Evolutionary conservation across 1,140 invertebrate genomes (phyloP), one percentile per base, ranked within the genome.

Genomic region (Nomia melanderi): DNA sequence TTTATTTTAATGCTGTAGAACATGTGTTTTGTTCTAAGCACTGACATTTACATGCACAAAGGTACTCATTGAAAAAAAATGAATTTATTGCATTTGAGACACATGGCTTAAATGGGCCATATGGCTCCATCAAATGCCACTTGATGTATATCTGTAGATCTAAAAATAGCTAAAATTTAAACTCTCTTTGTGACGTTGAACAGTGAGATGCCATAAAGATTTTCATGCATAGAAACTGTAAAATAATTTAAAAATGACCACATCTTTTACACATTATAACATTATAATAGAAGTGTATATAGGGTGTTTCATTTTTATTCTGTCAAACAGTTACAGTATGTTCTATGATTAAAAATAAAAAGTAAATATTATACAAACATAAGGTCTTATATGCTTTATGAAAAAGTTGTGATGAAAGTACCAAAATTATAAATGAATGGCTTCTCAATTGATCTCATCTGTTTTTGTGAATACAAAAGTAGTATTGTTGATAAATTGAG

Each of bases 51-150:
- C 44, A 31, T 62, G 25, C 11, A 33, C 0, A 67, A 41, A 33
- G 44, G 25, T 25, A 23, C 23, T 47, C 9, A n/a, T 0, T n/a
- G n/a, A 29, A 4, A 65, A 56, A 25, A 25, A n/a, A 11, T 36
- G 8, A 67, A 64, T 73, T 39, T 41, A 12, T 29, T 64, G 33
- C 17, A 31, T 47, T 71, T 56, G 41, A 73, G 78, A 71, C 79
- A 87, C 60, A 86, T 82, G 83, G 71, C 66, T 82, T 62, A 56
- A 62, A 82, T 76, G 71, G 59, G 59, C 83, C 85, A 87, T 78
- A 86, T 87, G 83, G 85, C 83, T 78, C 39, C 57, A 62, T 60
- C 39, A 47, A 69, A 64, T 44, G 27, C 54, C 62, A 65, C 59
- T 80, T 59, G 66, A 79, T 67, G 56, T 57, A 62, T 78, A 81